phyloP scores from a whole-genome alignment of 2,888 invertebrate species.

The Campoplex capitator region DNA sequence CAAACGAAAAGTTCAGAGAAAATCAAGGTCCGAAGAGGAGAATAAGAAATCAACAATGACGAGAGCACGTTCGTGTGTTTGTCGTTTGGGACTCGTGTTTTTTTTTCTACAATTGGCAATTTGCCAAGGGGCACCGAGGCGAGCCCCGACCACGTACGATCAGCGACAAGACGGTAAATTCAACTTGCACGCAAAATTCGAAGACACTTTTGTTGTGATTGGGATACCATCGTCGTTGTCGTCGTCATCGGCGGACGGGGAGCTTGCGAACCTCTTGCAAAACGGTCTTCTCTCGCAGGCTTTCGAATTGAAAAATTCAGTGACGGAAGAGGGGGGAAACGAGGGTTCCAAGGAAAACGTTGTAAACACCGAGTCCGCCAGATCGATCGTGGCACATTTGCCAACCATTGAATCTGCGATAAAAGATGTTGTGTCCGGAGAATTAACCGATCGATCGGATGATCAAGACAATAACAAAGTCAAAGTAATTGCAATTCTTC shows the following conservation, averaged over 20 bases:
- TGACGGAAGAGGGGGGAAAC: neutral
- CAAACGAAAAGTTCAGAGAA: neutral
- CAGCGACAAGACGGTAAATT: slow-evolving; percentile 92
- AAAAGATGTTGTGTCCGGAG: slow-evolving; percentile 16
- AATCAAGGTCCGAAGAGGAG: neutral
- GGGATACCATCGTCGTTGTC: slow-evolving; percentile 84
- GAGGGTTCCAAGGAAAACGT: slow-evolving; percentile 25
- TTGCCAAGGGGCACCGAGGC: slow-evolving; percentile 81
- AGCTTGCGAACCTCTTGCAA: slow-evolving; percentile 56
- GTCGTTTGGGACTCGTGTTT: slow-evolving; percentile 36
- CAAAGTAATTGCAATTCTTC: slow-evolving; percentile 59
- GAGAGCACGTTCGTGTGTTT: slow-evolving; percentile 19
- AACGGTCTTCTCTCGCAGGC: slow-evolving; percentile 73
- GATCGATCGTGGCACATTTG: slow-evolving; percentile 2
- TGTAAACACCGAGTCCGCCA: slow-evolving; percentile 51
- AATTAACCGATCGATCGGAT: slow-evolving; percentile 29
- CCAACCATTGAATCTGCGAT: slow-evolving; percentile 48
- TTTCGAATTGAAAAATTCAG: slow-evolving; percentile 70
- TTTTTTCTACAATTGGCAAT: slow-evolving; percentile 29
- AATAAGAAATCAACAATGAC: slow-evolving; percentile 41
- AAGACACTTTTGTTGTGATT: slow-evolving; percentile 90
- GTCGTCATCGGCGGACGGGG: slow-evolving; percentile 76
- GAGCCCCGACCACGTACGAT: slow-evolving; percentile 85
- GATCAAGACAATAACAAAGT: slow-evolving; percentile 22
- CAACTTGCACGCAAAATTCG: slow-evolving; percentile 90